A percentile compares a stretch with the other conserved stretches of the same genome.
Evolutionary conservation across 2,797 vertebrate genomes (phyloP).

Genomic region (Micromesistius poutassou): DNA sequence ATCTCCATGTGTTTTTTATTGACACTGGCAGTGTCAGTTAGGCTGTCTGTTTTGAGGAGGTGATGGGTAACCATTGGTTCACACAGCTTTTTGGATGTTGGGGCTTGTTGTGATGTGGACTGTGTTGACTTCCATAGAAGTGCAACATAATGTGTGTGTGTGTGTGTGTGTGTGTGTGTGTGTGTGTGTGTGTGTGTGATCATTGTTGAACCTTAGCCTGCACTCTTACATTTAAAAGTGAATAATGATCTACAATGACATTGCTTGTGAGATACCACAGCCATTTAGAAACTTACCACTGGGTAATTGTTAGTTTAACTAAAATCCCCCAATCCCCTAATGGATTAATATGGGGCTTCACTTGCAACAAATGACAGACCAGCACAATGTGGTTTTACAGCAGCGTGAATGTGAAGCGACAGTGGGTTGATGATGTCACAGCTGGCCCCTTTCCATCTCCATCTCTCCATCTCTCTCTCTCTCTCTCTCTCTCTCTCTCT

Average conservation of each 20-base stretch:
- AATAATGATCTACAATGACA: slow-evolving; percentile 1
- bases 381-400: slow-evolving; percentile 22
- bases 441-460: slow-evolving; percentile 38
- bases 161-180: too few species aligned
- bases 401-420: slow-evolving; percentile 35
- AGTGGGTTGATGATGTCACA: slow-evolving; percentile 34
- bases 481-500: not conserved
- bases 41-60: slow-evolving; percentile 46
- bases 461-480: not conserved
- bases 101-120: not conserved
- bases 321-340: not conserved
- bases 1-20: slow-evolving; percentile 65
- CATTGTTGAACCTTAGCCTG: not conserved
- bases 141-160: not conserved
- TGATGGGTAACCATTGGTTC: slow-evolving; percentile 41
- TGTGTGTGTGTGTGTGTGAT: not conserved
- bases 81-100: slow-evolving; percentile 14
- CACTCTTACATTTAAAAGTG: slow-evolving; percentile 24
- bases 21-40: slow-evolving; percentile 49
- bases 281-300: slow-evolving; percentile 2
- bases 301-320: slow-evolving; percentile 3
- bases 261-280: not conserved
- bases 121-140: not conserved
- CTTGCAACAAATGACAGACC: slow-evolving; percentile 12
- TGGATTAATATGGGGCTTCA: slow-evolving; percentile 4